Base-by-base conservation (phyloP, 2,797 vertebrate genomes). In the Apogon hyalosoma region DNA sequence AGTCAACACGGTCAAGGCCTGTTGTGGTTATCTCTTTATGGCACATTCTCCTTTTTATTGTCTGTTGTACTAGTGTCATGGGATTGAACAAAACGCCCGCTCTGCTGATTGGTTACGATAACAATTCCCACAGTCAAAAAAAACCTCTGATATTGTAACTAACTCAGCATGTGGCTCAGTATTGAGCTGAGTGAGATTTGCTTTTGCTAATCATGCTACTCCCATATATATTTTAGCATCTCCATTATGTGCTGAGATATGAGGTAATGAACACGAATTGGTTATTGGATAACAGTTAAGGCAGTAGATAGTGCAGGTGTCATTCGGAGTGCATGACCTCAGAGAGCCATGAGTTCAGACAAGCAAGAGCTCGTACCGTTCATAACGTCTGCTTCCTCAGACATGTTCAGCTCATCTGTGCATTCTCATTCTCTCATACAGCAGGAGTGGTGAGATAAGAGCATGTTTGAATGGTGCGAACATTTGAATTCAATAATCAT, bases 21-120 rank as follows among this genome's bases (percentile, higher is more conserved):
- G 50, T 55, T 47, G 77, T 14, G 52, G 67, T 83, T 87, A 86
- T 86, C 63, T 82, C 65, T 59, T 69, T 28, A 72, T 71, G 80
- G 66, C 86, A 84, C 74, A 76, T 75, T 78, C 67, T 45, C 14
- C 0, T 54, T 79, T 85, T 88, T 84, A 87, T 79, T 75, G 77
- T 83, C 75, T 55, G 61, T 61, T 72, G 19, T 48, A 73, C 60
- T 77, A 5, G 40, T 66, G 70, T 69, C 60, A 65, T 10, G 62
- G 73, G 71, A 80, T 69, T 69, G 64, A 77, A 74, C 21, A 31
- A 18, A 74, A 80, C 24, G 75, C 55, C 39, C 41, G 18, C 54
- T 58, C 51, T 7, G 51, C 70, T 69, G 54, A 82, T 83, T 86
- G 71, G 63, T 8, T 43, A 71, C 66, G 83, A 87, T 90, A 86